Evolutionary conservation across 2,113 vertebrate species (phyloP).

Genomic region (Mionectes macconnelli): DNA sequence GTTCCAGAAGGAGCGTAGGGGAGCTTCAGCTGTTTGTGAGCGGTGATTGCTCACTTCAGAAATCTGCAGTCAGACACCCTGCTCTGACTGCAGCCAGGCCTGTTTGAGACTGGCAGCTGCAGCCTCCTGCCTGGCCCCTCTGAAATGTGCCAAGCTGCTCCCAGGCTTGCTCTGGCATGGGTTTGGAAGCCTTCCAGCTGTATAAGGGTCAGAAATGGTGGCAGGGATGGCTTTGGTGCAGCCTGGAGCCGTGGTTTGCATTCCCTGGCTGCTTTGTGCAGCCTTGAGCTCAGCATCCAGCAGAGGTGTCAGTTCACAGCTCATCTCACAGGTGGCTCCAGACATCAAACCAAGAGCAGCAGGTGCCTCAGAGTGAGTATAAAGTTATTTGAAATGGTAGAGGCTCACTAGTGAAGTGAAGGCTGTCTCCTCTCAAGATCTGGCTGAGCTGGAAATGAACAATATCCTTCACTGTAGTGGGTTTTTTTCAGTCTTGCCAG

Average conservation of each 20-base stretch:
- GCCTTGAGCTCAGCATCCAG: background rate
- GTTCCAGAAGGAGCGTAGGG: background rate
- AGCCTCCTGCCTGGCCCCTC: background rate
- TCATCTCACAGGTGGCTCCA: background rate
- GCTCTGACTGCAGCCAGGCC: accelerated
- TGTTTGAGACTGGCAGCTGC: background rate
- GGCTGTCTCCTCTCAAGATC: background rate
- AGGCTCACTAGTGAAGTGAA: background rate
- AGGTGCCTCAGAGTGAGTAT: background rate
- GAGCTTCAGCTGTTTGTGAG: background rate
- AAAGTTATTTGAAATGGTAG: background rate
- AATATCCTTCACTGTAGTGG: background rate
- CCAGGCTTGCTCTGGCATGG: background rate
- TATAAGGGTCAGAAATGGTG: accelerated
- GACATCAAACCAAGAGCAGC: background rate
- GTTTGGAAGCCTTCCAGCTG: background rate
- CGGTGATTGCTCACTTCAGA: background rate
- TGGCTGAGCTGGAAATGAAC: background rate
- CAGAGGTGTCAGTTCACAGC: background rate
- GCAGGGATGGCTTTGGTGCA: background rate
- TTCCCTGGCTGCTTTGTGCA: background rate
- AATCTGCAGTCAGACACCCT: background rate
- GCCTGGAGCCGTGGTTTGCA: background rate
- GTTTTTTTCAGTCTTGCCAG: background rate
- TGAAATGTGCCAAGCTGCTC: background rate